These are phyloP conservation scores for Lutraria rhynchaena DNA, from an alignment of 1,140 invertebrate species.

Conservation along the genomic window DNA sequence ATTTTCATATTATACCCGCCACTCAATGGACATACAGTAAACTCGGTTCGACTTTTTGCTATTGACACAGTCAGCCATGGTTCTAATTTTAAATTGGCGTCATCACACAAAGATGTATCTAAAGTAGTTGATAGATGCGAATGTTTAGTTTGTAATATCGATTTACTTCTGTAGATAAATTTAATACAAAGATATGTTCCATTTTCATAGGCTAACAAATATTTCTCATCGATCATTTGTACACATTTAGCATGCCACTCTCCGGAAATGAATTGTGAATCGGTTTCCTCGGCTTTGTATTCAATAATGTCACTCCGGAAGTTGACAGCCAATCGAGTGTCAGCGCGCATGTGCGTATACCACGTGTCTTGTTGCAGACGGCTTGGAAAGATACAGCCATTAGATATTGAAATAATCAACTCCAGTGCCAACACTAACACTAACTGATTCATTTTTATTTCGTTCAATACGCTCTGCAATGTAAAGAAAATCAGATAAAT, in stretches of 20 bases:
- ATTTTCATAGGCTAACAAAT: conserved; percentile 1
- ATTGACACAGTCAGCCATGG: conserved; percentile 66
- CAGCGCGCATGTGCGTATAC: conserved; percentile 36
- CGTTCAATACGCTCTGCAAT: too few species aligned
- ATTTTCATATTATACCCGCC: conserved; percentile 73
- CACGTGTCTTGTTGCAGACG: conserved; percentile 54
- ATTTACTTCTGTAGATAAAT: conserved; percentile 59
- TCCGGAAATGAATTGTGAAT: conserved; percentile 3
- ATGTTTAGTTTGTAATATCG: conserved; percentile 62
- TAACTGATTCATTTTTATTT: too few species aligned
- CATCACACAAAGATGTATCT: conserved; percentile 61
- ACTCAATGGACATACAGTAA: conserved; percentile 63
- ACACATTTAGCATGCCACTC: conserved; percentile 17
- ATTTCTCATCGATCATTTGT: conserved; percentile 46
- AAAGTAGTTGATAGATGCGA: conserved; percentile 42
- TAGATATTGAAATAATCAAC: conserved; percentile 5
- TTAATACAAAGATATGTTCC: conserved; percentile 55
- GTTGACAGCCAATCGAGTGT: conserved; percentile 26
- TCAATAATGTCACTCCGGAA: conserved; percentile 51
- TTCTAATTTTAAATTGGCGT: conserved; percentile 51
- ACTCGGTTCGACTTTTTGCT: conserved; percentile 52
- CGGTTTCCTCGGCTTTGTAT: conserved; percentile 27
- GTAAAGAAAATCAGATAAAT: too few species aligned
- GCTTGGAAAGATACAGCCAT: conserved; percentile 42
- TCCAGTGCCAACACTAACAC: too few species aligned